Base-by-base conservation (phyloP, 1,140 invertebrate species). In the Drosophila parabipectinata region DNA sequence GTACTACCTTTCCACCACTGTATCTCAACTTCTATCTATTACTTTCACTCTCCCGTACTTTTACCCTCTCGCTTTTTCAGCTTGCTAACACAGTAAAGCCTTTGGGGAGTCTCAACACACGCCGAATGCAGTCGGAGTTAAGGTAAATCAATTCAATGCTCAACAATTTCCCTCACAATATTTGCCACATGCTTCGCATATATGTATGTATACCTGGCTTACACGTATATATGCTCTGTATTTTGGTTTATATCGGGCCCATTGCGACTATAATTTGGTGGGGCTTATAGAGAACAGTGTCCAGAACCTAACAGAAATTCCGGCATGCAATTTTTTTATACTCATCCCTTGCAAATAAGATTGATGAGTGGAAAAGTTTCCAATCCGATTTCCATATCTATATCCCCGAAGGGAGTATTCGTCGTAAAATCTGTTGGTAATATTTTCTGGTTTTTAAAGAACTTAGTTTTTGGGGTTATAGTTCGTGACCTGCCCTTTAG, bases 121-220 rank as follows among this genome's bases (percentile, higher is more conserved):
- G 47, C 53, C 32, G 47, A 72, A 62, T 61, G 72, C 59, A 64
- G 9, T 62, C 52, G 71, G 71, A 74, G 60, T 64, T 74, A 9
- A 57, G 60, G 71, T 74, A 74, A 74, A 74, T 74, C 72, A 74
- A 74, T 74, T 72, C 68, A 44, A 30, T 72, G 68, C 18, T 47
- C 53, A 58, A 45, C 63, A n/a, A 52, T 45, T 60, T 71, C 39
- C 55, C 44, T 37, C 21, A 57, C 45, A 74, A 59, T 62, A 53
- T 56, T 74, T 73, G 41, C 45, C 21, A 21, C 30, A 69, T 56
- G 14, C 15, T 44, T 34, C 21, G 9, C 10, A 14, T 6, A 39
- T 34, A 21, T 12, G 9, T 8, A 14, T 6, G 32, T 34, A 21
- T 12, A 48, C 28, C 12, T 26, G 4, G 45, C 32, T 21, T 21